Conservation (phyloP, 2,797 vertebrate genomes). For the Smutsia gigantea region DNA sequence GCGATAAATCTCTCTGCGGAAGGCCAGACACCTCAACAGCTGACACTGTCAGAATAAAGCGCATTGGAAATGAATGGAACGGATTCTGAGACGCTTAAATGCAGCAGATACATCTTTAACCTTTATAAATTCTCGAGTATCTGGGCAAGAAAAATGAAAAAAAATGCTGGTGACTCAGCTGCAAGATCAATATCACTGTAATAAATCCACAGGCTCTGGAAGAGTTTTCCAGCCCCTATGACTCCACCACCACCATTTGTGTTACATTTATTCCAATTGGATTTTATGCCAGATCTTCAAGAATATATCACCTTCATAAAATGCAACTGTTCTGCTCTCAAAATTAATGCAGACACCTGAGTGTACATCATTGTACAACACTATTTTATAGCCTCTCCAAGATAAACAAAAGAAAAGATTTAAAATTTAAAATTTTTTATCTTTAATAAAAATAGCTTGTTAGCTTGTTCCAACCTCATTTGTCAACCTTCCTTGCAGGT, state of each 20-base stretch:
- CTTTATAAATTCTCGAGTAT: no score
- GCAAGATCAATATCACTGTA: no score
- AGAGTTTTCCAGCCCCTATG: not conserved
- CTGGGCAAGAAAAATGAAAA: no score
- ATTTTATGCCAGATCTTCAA: not conserved
- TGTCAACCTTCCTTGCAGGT: not conserved
- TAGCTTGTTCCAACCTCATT: not conserved
- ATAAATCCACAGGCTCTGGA: not conserved
- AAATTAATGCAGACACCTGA: not conserved
- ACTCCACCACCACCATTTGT: not conserved
- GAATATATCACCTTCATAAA: not conserved
- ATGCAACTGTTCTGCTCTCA: not conserved
- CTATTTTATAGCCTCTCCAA: not conserved
- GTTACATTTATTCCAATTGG: slow-evolving; percentile 17
- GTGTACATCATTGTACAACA: not conserved
- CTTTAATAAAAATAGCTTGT: slow-evolving; percentile 42
- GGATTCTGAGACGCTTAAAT: no score
- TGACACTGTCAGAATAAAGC: no score
- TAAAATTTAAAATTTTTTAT: not conserved
- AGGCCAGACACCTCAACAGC: no score
- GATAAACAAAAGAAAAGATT: not conserved
- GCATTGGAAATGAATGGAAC: no score
- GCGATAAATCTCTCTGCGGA: no score
- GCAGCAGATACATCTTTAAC: no score
- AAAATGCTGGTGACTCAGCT: no score